Base-by-base conservation (phyloP, 2,888 invertebrate genomes). In the Pelosia muscerda region DNA sequence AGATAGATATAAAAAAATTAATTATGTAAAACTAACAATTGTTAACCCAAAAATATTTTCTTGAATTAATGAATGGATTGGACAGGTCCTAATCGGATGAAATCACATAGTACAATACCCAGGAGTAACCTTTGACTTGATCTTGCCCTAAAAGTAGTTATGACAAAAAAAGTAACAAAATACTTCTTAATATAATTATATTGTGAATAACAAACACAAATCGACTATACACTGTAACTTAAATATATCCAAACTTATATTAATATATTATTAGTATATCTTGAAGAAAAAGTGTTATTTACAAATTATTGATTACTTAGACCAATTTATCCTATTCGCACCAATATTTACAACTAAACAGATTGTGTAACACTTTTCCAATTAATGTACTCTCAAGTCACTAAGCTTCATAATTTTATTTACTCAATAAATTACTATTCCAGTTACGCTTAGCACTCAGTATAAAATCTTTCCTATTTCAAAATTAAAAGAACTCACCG, bases 401-500 rank as follows among this genome's bases (percentile, higher is more conserved):
- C n/a, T n/a, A n/a, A n/a, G n/a, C n/a, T n/a, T n/a, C n/a, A n/a
- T n/a, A n/a, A n/a, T n/a, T n/a, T n/a, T n/a, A n/a, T n/a, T n/a
- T n/a, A n/a, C n/a, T n/a, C n/a, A n/a, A n/a, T n/a, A n/a, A 38
- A 38, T 38, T 49, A 11, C 13, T 34, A 49, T 49, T 49, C n/a
- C 49, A 19, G 6, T 19, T 49, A 49, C 49, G 42, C 42, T 19
- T 42, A 42, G 42, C 38, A 25, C 63, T 54, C 62, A 31, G 53
- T 28, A 9, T 15, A 54, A 22, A 22, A 6, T 23, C 11, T 23
- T 3, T 55, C 25, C 19, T 0, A 19, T 23, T 19, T 55, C 4
- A 38, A 25, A 38, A 10, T 23, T 63, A n/a, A 15, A n/a, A 8
- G 42, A 73, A 69, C 96, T 95, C 95, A 98, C 97, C 90, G 96